Base-by-base conservation (phyloP, 2,113 vertebrate species). In the Sterrhoptilus dennistouni region DNA sequence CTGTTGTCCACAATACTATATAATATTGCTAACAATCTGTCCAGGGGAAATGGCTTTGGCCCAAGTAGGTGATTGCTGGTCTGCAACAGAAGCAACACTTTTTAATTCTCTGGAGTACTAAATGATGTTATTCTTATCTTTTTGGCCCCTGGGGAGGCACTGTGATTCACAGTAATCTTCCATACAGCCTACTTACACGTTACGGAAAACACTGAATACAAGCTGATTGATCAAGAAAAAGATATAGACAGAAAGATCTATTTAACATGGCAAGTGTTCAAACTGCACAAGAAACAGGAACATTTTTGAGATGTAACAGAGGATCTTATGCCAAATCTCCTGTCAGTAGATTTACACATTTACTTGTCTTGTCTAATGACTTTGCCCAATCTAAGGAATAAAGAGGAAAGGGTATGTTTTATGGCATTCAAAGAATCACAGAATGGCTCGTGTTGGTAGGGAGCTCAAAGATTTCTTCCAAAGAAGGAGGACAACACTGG, bases 1-100 rank as follows among this genome's bases (percentile, higher is more conserved):
- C 99, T 98, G 95, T 98, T 99, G 97, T 99, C 99, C 96, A 99
- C 99, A 45, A 99, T 99, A 42, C 99, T 99, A 95, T 99, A 99
- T 83, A 99, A 98, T 95, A 99, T 99, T 57, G 99, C 99, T 75
- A 99, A 97, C 86, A 99, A 96, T 70, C 99, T 98, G 97, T 99
- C 99, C 96, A 99, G 91, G 56, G 99, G 98, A 96, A 99, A 99
- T 9, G 99, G 98, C 96, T 99, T 99, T n/a, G 99, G 99, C 14
- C 99, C 99, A 64, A 99, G 98, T 31, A 99, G 98, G 92, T 99
- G 99, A 97, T 99, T 99, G 97, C 99, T 99, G 12, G 99, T 99
- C 99, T 99, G 91, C 71, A 95, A 97, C 44, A 93, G 85, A 97
- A 96, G 78, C 9, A 82, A 47, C 20, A 89, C 2, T 42, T 75